These are phyloP conservation scores for Sciurus vulgaris DNA, from an alignment of 2,797 vertebrate species.

Conservation along the genomic window DNA sequence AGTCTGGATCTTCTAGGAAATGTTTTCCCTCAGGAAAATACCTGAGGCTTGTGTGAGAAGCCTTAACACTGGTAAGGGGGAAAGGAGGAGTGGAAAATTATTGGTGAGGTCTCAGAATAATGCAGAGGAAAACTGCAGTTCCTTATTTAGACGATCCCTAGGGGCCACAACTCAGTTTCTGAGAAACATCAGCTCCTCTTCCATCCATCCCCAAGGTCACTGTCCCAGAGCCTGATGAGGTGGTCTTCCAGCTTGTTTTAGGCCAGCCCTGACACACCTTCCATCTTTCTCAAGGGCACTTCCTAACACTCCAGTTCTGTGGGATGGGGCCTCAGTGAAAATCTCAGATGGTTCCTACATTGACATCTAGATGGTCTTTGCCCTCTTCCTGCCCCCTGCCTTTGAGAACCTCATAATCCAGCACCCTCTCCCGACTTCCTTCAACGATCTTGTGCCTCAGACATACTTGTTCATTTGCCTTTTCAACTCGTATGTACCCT, in stretches of 20 bases:
- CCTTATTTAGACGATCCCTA: not conserved
- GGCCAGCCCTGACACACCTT: not conserved
- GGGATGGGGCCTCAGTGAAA: not conserved
- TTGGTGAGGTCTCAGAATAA: not conserved
- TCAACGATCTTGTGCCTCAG: not conserved
- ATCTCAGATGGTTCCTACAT: not conserved
- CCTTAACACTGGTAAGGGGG: not conserved
- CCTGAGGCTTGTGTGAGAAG: not conserved
- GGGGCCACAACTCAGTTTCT: not conserved
- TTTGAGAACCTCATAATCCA: not conserved
- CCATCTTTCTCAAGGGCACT: not conserved
- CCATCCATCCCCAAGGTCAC: not conserved
- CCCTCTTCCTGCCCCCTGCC: not conserved
- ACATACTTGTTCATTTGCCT: not conserved
- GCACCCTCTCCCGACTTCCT: not conserved
- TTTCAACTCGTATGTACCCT: not conserved
- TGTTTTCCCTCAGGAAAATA: not conserved
- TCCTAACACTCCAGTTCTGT: not conserved
- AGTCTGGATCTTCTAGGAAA: conserved; percentile 58
- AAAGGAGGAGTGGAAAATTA: not conserved
- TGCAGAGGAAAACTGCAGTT: not conserved
- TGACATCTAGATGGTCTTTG: not conserved
- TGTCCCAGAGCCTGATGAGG: not conserved
- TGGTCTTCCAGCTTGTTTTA: not conserved
- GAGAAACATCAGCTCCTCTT: not conserved